Evolutionary conservation across 2,113 vertebrate genomes (phyloP).

Genomic region (Lichenostomus cassidix): DNA sequence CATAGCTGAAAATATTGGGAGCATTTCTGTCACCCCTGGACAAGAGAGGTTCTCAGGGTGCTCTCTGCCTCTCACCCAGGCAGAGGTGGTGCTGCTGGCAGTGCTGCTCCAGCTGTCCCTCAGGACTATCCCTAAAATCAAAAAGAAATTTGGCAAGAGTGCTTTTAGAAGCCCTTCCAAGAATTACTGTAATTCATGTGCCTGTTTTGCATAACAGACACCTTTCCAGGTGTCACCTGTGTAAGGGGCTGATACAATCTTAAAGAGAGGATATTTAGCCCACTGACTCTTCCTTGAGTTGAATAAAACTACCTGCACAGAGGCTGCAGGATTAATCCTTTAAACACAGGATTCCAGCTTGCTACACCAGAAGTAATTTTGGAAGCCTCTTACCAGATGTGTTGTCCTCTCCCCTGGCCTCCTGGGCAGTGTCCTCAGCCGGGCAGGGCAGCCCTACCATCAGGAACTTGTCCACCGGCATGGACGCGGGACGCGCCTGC

Average conservation of each 20-base stretch:
- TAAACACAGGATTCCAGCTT: background rate
- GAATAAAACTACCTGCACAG: background rate
- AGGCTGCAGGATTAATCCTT: background rate
- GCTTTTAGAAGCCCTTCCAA: background rate
- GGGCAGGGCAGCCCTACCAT: conserved; percentile 71
- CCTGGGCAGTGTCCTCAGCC: conserved; percentile 51
- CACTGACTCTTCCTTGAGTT: background rate
- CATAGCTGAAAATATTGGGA: background rate
- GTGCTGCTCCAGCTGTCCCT: background rate
- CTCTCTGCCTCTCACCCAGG: background rate
- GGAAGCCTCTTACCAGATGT: conserved; percentile 76
- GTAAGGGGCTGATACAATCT: background rate
- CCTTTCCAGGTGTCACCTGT: background rate
- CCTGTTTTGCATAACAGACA: background rate
- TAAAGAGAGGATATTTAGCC: background rate
- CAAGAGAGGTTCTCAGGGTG: background rate
- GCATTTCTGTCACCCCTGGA: background rate
- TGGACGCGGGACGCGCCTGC: conserved; percentile 86
- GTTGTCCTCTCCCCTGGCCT: conserved; percentile 52
- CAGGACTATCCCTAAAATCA: background rate
- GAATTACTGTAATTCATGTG: background rate
- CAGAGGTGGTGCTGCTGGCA: background rate
- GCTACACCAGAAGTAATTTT: background rate
- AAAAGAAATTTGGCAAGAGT: background rate
- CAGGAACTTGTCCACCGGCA: conserved; percentile 89